Evolutionary conservation across 2,113 vertebrate genomes (phyloP), one percentile per base, ranked within the genome.

Genomic region (Casuarius casuarius): DNA sequence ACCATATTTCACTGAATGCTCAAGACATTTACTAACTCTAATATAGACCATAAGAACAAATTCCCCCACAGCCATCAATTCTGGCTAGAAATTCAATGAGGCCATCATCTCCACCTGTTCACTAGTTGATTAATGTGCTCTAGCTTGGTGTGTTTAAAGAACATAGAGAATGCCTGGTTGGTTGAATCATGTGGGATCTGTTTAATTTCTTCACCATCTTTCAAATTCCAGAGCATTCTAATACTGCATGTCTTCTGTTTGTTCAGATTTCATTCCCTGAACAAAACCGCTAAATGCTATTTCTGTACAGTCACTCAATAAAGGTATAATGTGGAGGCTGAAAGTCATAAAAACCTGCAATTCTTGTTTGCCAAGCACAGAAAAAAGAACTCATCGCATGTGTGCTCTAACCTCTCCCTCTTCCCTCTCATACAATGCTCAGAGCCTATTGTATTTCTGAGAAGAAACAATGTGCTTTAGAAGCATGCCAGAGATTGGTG

Each of bases 81-180:
- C 86, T 93, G 70, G n/a, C 21, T 88, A 76, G 38, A 87, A 67
- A 97, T 90, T 95, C 97, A 96, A 97, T 97, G 91, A 97, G 72
- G 33, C 20, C 85, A 90, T 97, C 90, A 66, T 97, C 70, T 97
- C 97, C 91, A 97, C 76, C 75, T 93, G 59, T 89, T 97, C 66
- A 77, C 51, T 81, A n/a, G 51, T 56, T 96, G 84, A 97, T 97
- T 96, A 97, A 97, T 93, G 78, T 80, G 48, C 28, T 88, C 44
- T 89, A 51, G 22, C 89, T 79, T 90, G 44, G 70, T 94, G 56
- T 72, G 78, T 84, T 96, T 61, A 81, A 91, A 67, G 49, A 94
- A 95, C 76, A 58, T 44, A 81, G 58, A 81, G 58, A 84, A 93
- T 87, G 56, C 11, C 35, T 96, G 40, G 72, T 90, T 94, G 5